A percentile compares a stretch with the other conserved stretches of the same genome.
These are phyloP conservation scores for Desmophyllum pertusum DNA, from an alignment of 92 coral and sea anemone genomes.

Conservation along the genomic window DNA sequence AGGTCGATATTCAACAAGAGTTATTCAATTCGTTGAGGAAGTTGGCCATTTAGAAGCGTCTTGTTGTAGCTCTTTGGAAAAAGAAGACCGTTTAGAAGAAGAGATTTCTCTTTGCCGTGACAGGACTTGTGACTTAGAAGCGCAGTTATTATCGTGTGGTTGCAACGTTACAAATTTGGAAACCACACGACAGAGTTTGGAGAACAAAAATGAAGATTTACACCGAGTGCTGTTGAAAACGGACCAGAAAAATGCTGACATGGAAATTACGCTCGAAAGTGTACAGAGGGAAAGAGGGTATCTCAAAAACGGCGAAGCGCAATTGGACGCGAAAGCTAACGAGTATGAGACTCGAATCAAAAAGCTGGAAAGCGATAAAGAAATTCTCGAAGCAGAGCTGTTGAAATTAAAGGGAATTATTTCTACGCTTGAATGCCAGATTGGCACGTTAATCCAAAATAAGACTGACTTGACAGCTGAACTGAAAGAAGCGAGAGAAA, in stretches of 20 bases:
- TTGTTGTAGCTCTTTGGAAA: conserved; percentile 48
- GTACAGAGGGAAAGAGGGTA: conserved; percentile 26
- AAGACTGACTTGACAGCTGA: not conserved
- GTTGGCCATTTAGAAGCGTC: conserved; percentile 61
- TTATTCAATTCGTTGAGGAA: conserved; percentile 60
- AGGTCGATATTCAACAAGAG: conserved; percentile 45
- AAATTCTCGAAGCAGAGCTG: not conserved
- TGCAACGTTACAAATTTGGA: conserved; percentile 56
- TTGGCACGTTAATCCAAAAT: conserved; percentile 17
- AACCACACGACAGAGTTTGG: conserved; percentile 45
- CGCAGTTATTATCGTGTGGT: conserved; percentile 11
- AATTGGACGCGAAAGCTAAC: not conserved
- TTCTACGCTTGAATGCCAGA: conserved; percentile 30
- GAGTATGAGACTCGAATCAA: not conserved
- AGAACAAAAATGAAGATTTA: conserved; percentile 51
- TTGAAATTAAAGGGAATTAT: not conserved
- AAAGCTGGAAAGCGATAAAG: conserved; percentile 8
- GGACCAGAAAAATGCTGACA: conserved; percentile 50
- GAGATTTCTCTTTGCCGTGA: conserved; percentile 26
- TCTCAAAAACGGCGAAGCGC: conserved; percentile 33
- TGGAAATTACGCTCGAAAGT: conserved; percentile 51
- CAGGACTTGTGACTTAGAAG: not conserved
- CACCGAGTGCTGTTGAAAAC: conserved; percentile 47
- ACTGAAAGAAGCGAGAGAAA: not conserved
- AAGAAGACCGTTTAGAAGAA: conserved; percentile 43